Evolutionary conservation across 2,888 invertebrate genomes (phyloP).

Genomic region (Yponomeuta evonymella): DNA sequence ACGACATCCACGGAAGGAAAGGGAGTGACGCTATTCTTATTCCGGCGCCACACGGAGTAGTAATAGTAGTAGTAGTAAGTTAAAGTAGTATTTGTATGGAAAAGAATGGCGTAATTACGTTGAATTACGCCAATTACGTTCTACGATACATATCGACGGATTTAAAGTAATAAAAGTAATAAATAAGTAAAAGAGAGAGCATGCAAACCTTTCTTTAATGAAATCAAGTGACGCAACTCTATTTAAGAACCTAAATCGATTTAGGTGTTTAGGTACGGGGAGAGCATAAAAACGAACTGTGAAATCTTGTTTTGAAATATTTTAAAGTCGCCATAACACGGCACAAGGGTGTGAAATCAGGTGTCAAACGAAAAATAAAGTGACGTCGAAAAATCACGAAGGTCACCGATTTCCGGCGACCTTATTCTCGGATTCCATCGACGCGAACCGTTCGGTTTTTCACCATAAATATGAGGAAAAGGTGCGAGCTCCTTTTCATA

Average conservation of each 20-base stretch:
- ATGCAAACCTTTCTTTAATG: no score
- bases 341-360: conserved; percentile 37
- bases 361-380: conserved; percentile 53
- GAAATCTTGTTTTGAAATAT: background rate
- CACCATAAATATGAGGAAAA: background rate
- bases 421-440: background rate
- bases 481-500: background rate
- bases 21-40: no score
- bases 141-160: no score
- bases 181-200: no score
- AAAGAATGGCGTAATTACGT: no score
- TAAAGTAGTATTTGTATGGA: no score
- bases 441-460: background rate
- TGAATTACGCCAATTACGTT: no score
- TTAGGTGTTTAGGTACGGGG: background rate
- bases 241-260: background rate
- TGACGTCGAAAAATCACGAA: conserved; percentile 35
- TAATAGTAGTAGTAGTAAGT: no score
- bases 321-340: conserved; percentile 1
- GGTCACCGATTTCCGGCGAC: conserved; percentile 17
- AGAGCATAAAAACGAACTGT: background rate
- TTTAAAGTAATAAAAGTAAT: no score
- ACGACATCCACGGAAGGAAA: no score
- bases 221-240: background rate
- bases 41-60: no score